These are phyloP conservation scores for Dichetophora obliterata DNA, from an alignment of 2,888 invertebrate genomes.

Conservation along the genomic window DNA sequence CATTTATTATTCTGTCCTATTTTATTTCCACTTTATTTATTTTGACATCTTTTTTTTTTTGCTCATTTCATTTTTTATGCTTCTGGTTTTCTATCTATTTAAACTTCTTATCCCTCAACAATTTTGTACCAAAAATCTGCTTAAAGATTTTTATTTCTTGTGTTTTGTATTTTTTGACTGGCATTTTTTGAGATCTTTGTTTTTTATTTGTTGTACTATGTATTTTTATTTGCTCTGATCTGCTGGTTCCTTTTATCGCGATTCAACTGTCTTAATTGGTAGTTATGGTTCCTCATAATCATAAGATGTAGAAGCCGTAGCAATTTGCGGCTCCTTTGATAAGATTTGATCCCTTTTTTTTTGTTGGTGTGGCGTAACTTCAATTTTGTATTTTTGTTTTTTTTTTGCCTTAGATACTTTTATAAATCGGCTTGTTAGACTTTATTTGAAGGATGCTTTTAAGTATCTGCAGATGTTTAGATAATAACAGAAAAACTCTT, in stretches of 20 bases:
- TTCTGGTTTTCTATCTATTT: not conserved
- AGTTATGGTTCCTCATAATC: slow-evolving; percentile 12
- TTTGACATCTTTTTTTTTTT: not conserved
- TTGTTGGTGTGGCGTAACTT: not conserved
- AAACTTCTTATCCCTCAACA: not conserved
- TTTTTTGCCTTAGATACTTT: not conserved
- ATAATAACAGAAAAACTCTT: too few species aligned
- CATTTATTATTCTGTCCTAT: not conserved
- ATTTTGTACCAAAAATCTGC: not conserved
- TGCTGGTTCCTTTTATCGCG: not conserved
- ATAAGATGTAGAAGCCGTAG: not conserved
- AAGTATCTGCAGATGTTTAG: too few species aligned
- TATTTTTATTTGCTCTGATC: not conserved
- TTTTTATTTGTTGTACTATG: not conserved
- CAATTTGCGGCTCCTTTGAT: slow-evolving; percentile 4
- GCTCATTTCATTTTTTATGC: not conserved
- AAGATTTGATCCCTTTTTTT: not conserved
- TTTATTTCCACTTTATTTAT: not conserved
- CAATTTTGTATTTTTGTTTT: not conserved
- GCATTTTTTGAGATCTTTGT: not conserved
- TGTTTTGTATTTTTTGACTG: not conserved
- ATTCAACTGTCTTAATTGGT: slow-evolving; percentile 26
- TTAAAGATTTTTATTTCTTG: not conserved
- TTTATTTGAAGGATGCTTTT: too few species aligned
- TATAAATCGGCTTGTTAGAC: not conserved